Percentiles rank a stretch among this genome's conserved stretches.
These are phyloP conservation scores for Pristionchus arcanus DNA, from an alignment of 2,888 invertebrate genomes.

Conservation along the genomic window DNA sequence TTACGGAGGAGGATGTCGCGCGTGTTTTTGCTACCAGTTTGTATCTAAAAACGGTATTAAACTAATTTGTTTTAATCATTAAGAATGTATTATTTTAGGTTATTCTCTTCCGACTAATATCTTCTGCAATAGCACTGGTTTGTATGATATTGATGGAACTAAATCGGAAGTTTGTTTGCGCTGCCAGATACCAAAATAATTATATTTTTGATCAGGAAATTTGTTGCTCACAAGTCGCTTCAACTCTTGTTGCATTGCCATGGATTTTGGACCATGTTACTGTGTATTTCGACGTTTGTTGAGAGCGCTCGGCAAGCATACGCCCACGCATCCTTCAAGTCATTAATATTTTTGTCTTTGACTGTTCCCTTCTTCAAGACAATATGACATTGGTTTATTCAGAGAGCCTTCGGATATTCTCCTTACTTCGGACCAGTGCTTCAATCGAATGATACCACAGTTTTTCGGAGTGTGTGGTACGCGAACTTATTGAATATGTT, in stretches of 20 bases:
- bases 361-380: not conserved
- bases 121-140: not conserved
- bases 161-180: not conserved
- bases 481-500: no score
- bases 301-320: not conserved
- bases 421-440: not conserved
- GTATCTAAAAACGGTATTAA: not conserved
- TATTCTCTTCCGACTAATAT: not conserved
- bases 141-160: not conserved
- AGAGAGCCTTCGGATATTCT: not conserved
- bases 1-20: not conserved
- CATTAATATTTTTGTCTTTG: not conserved
- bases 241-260: not conserved
- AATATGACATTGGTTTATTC: not conserved
- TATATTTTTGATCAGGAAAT: not conserved
- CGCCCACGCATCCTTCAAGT: not conserved
- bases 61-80: not conserved
- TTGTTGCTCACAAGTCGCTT: not conserved
- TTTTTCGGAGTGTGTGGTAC: not conserved
- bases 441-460: not conserved
- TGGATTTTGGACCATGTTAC: not conserved
- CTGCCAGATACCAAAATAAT: no score
- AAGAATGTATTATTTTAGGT: not conserved
- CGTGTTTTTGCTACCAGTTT: not conserved
- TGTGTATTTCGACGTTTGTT: conserved; percentile 1